These are phyloP conservation scores for Orthonychiurus folsomi DNA, from an alignment of 2,888 invertebrate genomes.

Conservation along the genomic window DNA sequence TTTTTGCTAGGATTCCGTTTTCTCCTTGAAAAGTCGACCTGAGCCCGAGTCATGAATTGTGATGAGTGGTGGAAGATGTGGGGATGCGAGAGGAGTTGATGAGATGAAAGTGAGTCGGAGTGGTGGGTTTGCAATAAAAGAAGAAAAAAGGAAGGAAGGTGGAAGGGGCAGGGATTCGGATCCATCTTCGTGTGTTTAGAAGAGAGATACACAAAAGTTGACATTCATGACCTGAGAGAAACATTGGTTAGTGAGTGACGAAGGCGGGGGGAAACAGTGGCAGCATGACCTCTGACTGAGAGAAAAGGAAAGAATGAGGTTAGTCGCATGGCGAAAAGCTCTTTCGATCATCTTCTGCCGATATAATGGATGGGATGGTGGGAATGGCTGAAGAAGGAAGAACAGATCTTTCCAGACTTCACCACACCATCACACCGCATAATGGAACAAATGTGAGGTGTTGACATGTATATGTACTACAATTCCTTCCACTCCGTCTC, in stretches of 20 bases:
- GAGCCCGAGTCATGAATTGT: too few relatives aligned
- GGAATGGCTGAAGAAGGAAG: conserved; percentile 1
- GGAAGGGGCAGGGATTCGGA: conserved; percentile 12
- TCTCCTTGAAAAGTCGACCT: too few relatives aligned
- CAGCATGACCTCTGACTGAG: background rate
- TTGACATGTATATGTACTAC: conserved; percentile 34
- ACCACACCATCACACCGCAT: conserved; percentile 20
- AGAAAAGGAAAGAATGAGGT: background rate
- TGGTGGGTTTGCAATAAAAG: background rate
- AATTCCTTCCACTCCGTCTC: conserved; percentile 9
- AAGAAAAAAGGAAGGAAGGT: background rate
- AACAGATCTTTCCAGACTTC: background rate
- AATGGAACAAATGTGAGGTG: conserved; percentile 35
- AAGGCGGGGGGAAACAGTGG: conserved; percentile 17
- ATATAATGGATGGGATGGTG: too few relatives aligned
- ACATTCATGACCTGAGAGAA: conserved; percentile 37
- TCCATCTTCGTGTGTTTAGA: background rate
- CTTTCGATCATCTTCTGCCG: conserved; percentile 18
- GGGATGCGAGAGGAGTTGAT: background rate
- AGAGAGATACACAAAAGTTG: conserved; percentile 28
- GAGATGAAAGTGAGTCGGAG: background rate
- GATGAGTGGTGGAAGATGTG: background rate
- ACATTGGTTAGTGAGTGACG: conserved; percentile 25
- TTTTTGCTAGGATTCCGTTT: too few relatives aligned
- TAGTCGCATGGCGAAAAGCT: conserved; percentile 16